Evolutionary conservation across 2,888 invertebrate species (phyloP).

Genomic region (Philopedon plagiatum): DNA sequence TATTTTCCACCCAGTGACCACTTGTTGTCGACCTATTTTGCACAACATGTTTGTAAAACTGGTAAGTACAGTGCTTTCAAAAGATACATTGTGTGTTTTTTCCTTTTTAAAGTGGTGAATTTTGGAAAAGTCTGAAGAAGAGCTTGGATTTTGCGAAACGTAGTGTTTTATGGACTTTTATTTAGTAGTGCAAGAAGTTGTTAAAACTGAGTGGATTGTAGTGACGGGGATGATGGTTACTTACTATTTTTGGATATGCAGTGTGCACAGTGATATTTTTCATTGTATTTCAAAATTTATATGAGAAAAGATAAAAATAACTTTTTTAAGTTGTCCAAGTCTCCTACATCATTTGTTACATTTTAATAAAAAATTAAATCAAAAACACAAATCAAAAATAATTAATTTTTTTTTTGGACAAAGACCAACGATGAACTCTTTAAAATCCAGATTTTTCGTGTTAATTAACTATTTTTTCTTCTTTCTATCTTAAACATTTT

Average conservation of each 20-base stretch:
- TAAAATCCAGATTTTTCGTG: too few species aligned
- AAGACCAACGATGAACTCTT: too few species aligned
- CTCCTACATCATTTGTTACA: too few species aligned
- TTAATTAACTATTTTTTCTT: too few species aligned
- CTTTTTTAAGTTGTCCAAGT: too few species aligned
- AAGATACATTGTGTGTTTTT: conserved; percentile 14
- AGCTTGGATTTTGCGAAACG: background rate
- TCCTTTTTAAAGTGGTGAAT: conserved; percentile 4
- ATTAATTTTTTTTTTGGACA: too few species aligned
- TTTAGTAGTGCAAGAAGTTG: background rate
- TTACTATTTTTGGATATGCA: background rate
- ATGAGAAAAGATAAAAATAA: too few species aligned
- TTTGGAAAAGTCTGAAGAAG: conserved; percentile 15
- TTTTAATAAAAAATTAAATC: too few species aligned
- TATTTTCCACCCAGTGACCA: conserved; percentile 48
- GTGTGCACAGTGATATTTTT: too few species aligned
- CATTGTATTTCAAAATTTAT: too few species aligned
- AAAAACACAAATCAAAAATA: too few species aligned
- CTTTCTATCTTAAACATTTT: too few species aligned
- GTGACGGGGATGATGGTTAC: background rate
- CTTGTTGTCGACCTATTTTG: conserved; percentile 47
- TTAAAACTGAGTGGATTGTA: background rate
- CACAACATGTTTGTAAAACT: conserved; percentile 69
- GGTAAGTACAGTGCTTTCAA: conserved; percentile 63
- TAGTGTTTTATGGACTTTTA: conserved; percentile 17